Percentiles rank a stretch among this genome's conserved stretches.
phyloP scores from a whole-genome alignment of 2,888 invertebrate genomes.

The Drosophila setosimentum region DNA sequence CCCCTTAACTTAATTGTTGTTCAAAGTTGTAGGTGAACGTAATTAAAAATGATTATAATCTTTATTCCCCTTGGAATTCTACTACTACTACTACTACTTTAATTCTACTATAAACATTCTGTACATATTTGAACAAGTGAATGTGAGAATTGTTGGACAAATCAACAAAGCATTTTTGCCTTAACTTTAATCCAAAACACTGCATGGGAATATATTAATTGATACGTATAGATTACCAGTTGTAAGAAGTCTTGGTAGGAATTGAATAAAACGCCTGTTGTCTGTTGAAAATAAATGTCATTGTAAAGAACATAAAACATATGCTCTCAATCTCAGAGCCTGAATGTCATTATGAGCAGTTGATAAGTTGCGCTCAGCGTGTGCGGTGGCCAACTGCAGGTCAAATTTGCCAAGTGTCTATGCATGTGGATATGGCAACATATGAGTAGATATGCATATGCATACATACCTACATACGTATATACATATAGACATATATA shows the following conservation, averaged over 20 bases:
- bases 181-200: not conserved
- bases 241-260: accelerated
- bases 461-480: not conserved
- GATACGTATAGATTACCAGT: not conserved
- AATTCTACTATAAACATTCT: too few species aligned
- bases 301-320: not conserved
- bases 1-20: not conserved
- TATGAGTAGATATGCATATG: not conserved
- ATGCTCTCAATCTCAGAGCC: not conserved
- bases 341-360: not conserved
- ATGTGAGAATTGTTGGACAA: not conserved
- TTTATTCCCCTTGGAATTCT: too few species aligned
- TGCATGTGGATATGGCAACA: not conserved
- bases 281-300: not conserved
- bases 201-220: not conserved
- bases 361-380: not conserved
- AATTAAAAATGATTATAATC: not conserved
- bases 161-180: not conserved
- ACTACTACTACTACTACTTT: too few species aligned
- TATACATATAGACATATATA: not conserved
- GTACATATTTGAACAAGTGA: not conserved
- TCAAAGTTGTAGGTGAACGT: not conserved
- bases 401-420: not conserved
- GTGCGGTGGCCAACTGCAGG: not conserved
- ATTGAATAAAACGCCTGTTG: not conserved